phyloP scores from a whole-genome alignment of 92 coral and sea anemone genomes.

The Metridium senile region DNA sequence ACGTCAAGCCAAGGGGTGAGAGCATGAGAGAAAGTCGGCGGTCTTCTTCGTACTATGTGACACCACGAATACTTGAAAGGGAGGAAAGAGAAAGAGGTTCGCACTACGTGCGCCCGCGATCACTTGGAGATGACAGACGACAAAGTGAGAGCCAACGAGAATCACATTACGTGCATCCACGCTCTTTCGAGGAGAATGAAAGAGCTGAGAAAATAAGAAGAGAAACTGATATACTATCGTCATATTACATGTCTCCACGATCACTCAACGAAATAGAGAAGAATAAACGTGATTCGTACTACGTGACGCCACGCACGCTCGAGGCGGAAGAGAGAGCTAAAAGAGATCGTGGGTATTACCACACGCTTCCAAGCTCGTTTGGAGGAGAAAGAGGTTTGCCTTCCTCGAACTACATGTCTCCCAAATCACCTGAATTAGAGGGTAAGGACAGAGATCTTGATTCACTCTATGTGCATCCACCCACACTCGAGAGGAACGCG shows the following conservation, averaged over 20 bases:
- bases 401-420: neutral
- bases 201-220: neutral
- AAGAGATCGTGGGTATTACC: neutral
- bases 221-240: neutral
- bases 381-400: neutral
- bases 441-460: neutral
- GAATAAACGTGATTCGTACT: neutral
- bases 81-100: slow-evolving; percentile 2
- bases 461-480: neutral
- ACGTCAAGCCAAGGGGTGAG: slow-evolving; percentile 13
- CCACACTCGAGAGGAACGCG: neutral
- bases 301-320: neutral
- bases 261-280: neutral
- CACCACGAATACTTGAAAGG: slow-evolving; percentile 4
- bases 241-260: neutral
- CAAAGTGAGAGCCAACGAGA: neutral
- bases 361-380: neutral
- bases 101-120: slow-evolving; percentile 26
- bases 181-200: neutral
- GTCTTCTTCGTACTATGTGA: slow-evolving; percentile 8
- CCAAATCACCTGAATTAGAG: neutral
- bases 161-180: neutral
- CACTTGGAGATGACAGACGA: neutral
- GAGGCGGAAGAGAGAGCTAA: neutral
- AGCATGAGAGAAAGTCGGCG: neutral